Evolutionary conservation across 2,797 vertebrate genomes (phyloP).

Genomic region (Craterocephalus amniculus): DNA sequence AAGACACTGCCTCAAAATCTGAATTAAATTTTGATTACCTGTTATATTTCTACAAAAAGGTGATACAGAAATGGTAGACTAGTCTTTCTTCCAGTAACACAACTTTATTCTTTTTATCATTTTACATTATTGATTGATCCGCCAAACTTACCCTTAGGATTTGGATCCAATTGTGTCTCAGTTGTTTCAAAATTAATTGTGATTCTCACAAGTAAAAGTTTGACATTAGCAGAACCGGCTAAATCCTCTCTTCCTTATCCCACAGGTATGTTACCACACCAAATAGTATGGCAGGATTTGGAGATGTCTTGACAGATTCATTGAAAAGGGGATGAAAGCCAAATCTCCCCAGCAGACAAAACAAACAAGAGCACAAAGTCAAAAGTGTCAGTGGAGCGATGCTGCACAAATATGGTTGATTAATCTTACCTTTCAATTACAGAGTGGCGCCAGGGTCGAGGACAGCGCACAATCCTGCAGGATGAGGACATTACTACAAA

Average conservation of each 20-base stretch:
- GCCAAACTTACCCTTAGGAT: conserved; percentile 11
- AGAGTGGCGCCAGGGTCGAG: conserved; percentile 96
- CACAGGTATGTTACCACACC: background rate
- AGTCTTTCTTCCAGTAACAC: background rate
- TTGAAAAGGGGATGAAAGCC: background rate
- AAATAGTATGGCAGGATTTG: conserved; percentile 14
- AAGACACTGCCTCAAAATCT: background rate
- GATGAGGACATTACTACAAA: conserved; percentile 98
- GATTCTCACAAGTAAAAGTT: conserved; percentile 16
- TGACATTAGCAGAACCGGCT: conserved; percentile 1
- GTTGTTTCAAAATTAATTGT: conserved; percentile 9
- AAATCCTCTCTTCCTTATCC: conserved; percentile 10
- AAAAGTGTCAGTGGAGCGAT: background rate
- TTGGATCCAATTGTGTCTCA: background rate
- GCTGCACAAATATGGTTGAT: background rate
- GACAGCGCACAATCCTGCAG: conserved; percentile 92
- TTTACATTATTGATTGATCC: conserved; percentile 7
- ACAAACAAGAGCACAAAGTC: conserved; percentile 12
- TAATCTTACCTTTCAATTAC: conserved; percentile 26
- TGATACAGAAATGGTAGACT: background rate
- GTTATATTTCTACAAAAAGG: background rate
- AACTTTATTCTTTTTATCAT: background rate
- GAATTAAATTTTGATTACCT: background rate
- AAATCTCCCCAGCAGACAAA: conserved; percentile 7
- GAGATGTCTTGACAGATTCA: conserved; percentile 19